Conservation (phyloP, 2,888 invertebrate species). For the Drosophila robusta region DNA sequence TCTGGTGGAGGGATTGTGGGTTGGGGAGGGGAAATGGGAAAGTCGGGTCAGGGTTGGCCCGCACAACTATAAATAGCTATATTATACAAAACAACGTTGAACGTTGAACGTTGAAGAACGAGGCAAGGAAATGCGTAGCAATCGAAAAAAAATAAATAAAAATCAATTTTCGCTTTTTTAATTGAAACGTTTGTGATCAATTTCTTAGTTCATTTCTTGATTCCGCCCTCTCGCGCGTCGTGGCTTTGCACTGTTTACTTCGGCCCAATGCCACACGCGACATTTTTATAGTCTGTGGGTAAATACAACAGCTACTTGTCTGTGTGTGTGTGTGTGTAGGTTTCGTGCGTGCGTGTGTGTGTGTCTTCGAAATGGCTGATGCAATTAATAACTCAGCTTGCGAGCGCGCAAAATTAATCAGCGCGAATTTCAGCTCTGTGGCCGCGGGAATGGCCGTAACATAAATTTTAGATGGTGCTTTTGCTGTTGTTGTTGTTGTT, state of each 20-base stretch:
- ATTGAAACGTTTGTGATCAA: slow-evolving; percentile 25
- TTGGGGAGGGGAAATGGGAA: neutral
- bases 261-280: slow-evolving; percentile 47
- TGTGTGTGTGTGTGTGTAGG: neutral
- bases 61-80: slow-evolving; percentile 45
- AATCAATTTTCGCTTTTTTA: slow-evolving; percentile 14
- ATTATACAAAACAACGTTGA: neutral
- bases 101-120: too few species aligned
- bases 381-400: slow-evolving; percentile 61
- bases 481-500: slow-evolving; percentile 1
- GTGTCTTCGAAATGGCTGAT: slow-evolving; percentile 55
- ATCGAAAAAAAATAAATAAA: slow-evolving; percentile 26
- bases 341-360: slow-evolving; percentile 6
- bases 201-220: neutral
- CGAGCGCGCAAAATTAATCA: slow-evolving; percentile 52
- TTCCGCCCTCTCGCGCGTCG: neutral
- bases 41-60: slow-evolving; percentile 18
- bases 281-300: slow-evolving; percentile 17
- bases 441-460: slow-evolving; percentile 47
- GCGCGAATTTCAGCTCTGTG: slow-evolving; percentile 21
- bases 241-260: slow-evolving; percentile 16
- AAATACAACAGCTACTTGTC: slow-evolving; percentile 8
- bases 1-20: neutral
- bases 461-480: slow-evolving; percentile 10
- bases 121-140: slow-evolving; percentile 20